Evolutionary conservation across 2,888 invertebrate genomes (phyloP), one percentile per base, ranked within the genome.

Genomic region (Melikaiella ostensackeni): DNA sequence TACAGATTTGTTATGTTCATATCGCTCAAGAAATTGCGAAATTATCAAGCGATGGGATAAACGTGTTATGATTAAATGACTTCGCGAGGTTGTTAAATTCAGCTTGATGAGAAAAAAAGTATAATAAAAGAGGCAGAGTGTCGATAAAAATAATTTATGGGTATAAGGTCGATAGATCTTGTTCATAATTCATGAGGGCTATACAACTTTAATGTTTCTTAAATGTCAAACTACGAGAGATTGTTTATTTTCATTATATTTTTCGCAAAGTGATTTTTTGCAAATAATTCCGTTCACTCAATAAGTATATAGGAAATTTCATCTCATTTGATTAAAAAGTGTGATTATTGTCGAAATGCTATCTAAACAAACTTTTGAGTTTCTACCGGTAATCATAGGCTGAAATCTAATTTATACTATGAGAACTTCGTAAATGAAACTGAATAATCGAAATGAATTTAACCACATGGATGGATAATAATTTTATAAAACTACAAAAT

Each of bases 111-210:
- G 30, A 21, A 55, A 70, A 70, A 70, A 66, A 38, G 9, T 70
- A 33, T 70, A 70, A 70, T 70, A 70, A 70, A 46, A 70, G 50
- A 8, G n/a, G 50, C 19, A 1, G n/a, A 46, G 33, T 21, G 8
- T 9, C 50, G 50, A 55, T 70, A 70, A 70, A 70, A 30, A 30
- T 70, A 50, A 70, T 50, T 70, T 70, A 70, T 70, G 70, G 30
- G 50, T 24, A 8, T 46, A 46, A 9, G 66, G 9, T 46, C 66
- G 19, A 46, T 66, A 50, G n/a, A 27, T 27, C 66, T 66, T 3
- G 42, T 27, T 9, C 46, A 30, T 30, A 42, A 42, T 66, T 66
- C 50, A 64, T 27, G 21, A 42, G 19, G 1, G 24, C 35, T 42
- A 1, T 64, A 21, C 42, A 42, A 35, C 27, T 64, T 42, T 42